These are phyloP conservation scores for Catharus fuscescens DNA, from an alignment of 2,113 vertebrate species.

Conservation along the genomic window DNA sequence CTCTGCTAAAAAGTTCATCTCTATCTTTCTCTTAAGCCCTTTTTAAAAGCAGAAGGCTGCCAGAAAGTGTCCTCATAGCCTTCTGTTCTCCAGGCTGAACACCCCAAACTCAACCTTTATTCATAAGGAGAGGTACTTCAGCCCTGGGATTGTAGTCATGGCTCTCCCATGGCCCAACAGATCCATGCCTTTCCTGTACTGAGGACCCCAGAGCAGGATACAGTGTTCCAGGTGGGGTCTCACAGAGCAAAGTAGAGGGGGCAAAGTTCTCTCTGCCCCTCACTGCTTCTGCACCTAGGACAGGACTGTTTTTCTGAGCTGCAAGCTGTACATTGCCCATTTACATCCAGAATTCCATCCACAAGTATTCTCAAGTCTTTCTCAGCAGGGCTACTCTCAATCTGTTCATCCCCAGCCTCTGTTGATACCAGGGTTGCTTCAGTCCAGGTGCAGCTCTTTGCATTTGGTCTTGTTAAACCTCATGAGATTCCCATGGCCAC, in stretches of 20 bases:
- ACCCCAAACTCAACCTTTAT: not conserved
- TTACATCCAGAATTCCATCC: not conserved
- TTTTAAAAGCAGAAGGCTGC: not conserved
- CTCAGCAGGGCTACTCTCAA: not conserved
- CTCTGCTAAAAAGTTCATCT: not conserved
- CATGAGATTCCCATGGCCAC: not conserved
- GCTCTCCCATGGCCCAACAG: not conserved
- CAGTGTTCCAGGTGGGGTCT: not conserved
- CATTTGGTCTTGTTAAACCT: not conserved
- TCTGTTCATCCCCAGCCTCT: not conserved
- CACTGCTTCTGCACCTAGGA: not conserved
- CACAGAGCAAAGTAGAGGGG: not conserved
- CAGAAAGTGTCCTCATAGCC: not conserved
- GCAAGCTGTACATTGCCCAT: not conserved
- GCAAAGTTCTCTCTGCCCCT: not conserved
- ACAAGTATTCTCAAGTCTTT: not conserved
- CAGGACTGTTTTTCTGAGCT: not conserved
- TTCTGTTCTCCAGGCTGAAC: not conserved
- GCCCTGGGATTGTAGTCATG: not conserved
- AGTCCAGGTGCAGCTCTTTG: not conserved
- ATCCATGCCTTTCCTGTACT: not conserved
- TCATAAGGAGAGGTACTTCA: not conserved
- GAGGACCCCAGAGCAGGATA: not conserved
- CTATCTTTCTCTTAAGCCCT: not conserved
- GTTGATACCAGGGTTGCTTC: fast-evolving